Evolutionary conservation across 1,140 invertebrate species (phyloP).

Genomic region (Aporrectodea caliginosa): DNA sequence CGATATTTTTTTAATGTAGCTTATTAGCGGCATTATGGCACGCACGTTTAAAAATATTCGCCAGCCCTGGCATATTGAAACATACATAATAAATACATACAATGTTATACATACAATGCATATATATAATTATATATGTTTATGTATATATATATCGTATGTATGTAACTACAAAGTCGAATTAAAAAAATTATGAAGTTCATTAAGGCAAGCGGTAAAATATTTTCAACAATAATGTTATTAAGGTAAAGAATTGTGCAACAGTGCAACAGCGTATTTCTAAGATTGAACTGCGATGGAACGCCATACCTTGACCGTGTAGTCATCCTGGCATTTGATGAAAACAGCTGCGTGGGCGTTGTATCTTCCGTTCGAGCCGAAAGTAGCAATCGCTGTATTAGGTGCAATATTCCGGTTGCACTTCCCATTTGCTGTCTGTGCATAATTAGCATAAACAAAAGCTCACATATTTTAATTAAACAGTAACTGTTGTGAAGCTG

Average conservation of each 20-base stretch:
- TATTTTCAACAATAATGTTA: neutral
- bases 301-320: neutral
- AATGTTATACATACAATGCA: neutral
- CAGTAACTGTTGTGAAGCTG: neutral
- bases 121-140: neutral
- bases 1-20: too few relatives aligned
- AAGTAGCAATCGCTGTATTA: slow-evolving; percentile 10
- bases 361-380: neutral
- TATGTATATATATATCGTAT: neutral
- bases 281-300: neutral
- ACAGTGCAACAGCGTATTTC: neutral
- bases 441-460: neutral
- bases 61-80: too few relatives aligned
- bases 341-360: slow-evolving; percentile 9
- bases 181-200: neutral
- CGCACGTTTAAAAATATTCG: too few relatives aligned
- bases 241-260: neutral
- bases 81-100: too few relatives aligned
- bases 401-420: slow-evolving; percentile 7
- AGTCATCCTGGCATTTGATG: neutral
- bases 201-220: neutral
- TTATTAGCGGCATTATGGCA: too few relatives aligned
- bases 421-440: neutral
- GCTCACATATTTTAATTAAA: neutral
- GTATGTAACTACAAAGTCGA: neutral